Percentiles rank a stretch among this genome's conserved stretches.
Evolutionary conservation across 2,797 vertebrate species (phyloP).

Genomic region (Muscicapa comitata): DNA sequence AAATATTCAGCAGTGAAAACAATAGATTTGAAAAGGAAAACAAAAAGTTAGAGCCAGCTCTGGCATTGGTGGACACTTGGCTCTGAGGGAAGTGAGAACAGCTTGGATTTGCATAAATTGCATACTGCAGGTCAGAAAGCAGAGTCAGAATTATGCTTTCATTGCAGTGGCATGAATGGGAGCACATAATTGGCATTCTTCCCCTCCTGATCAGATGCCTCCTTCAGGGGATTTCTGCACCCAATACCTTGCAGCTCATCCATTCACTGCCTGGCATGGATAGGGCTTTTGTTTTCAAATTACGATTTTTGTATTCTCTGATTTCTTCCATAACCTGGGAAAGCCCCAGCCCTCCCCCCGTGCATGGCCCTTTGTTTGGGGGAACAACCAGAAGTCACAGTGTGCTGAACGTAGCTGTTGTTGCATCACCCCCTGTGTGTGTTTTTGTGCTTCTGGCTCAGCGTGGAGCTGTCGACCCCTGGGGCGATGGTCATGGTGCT

Average conservation of each 20-base stretch:
- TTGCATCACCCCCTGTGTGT: neutral
- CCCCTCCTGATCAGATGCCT: constrained; percentile 43
- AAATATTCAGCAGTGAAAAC: constrained; percentile 56
- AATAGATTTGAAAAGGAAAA: constrained; percentile 54
- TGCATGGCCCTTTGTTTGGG: neutral
- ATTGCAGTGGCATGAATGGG: constrained; percentile 45
- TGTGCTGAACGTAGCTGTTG: constrained; percentile 3
- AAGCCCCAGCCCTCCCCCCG: neutral
- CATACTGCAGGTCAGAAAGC: constrained; percentile 35
- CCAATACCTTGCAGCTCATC: neutral
- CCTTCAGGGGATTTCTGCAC: constrained; percentile 44
- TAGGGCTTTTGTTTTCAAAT: constrained; percentile 57
- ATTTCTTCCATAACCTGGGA: constrained; percentile 43
- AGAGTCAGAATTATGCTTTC: constrained; percentile 53
- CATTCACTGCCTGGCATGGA: constrained; percentile 41
- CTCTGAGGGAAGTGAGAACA: constrained; percentile 39
- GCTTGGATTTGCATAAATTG: constrained; percentile 64
- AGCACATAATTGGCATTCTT: constrained; percentile 55
- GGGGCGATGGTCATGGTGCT: neutral
- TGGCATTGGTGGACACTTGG: constrained; percentile 50
- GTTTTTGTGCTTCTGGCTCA: neutral
- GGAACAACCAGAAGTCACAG: neutral
- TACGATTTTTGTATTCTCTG: constrained; percentile 38
- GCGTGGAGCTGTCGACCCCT: fast-evolving
- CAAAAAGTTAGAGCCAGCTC: constrained; percentile 39